Conservation (phyloP, 1,140 invertebrate species). For the Lethocerus indicus region DNA sequence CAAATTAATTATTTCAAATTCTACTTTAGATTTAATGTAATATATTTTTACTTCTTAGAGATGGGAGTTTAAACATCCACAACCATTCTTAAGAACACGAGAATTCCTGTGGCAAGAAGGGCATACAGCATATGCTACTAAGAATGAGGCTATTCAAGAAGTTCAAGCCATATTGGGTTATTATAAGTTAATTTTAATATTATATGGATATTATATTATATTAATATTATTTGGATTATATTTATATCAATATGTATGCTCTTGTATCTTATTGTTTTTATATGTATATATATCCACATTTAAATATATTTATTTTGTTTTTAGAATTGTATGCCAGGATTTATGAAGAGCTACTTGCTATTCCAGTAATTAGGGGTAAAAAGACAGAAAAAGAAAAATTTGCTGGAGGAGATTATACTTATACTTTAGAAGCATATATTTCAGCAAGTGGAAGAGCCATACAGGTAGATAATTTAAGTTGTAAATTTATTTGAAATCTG, state of each 20-base stretch:
- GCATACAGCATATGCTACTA: slow-evolving; percentile 79
- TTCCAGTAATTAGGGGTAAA: slow-evolving; percentile 86
- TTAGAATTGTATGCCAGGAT: slow-evolving; percentile 70
- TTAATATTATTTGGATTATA: not conserved
- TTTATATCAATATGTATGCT: not conserved
- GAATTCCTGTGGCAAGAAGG: slow-evolving; percentile 99
- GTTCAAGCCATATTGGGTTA: slow-evolving; percentile 58
- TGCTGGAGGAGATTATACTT: slow-evolving; percentile 94
- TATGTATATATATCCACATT: no score
- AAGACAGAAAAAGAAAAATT: slow-evolving; percentile 99
- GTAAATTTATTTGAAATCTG: not conserved
- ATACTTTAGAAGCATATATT: slow-evolving; percentile 92
- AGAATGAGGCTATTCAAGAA: slow-evolving; percentile 77
- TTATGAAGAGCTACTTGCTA: slow-evolving; percentile 84
- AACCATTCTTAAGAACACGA: slow-evolving; percentile 90
- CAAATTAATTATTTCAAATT: no score
- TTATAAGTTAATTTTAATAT: slow-evolving; percentile 11
- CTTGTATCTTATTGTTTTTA: no score
- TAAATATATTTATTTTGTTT: slow-evolving; percentile 15
- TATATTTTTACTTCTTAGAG: no score
- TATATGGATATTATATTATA: not conserved
- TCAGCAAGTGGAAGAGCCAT: slow-evolving; percentile 87
- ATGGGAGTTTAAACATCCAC: slow-evolving; percentile 99
- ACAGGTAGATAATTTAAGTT: slow-evolving; percentile 40
- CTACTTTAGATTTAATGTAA: no score